These are phyloP conservation scores for Drosophila aff. DNA, from an alignment of 1,140 invertebrate genomes.

Conservation along the genomic window DNA sequence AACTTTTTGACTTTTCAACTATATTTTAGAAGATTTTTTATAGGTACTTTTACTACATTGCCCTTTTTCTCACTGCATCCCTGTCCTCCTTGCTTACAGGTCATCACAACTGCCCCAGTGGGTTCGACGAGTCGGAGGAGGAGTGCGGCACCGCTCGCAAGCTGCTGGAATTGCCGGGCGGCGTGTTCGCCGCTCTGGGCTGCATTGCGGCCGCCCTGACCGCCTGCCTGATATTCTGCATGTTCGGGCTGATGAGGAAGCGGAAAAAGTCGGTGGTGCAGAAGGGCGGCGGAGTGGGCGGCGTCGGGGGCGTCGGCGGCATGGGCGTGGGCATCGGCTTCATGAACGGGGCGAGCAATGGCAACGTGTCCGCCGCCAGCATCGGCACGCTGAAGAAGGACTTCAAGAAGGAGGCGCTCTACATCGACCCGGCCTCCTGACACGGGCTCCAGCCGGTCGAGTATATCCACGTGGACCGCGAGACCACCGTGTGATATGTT, in stretches of 20 bases:
- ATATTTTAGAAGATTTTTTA: not conserved
- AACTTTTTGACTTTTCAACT: not conserved
- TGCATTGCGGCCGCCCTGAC: slow-evolving; percentile 86
- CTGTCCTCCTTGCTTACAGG: slow-evolving; percentile 56
- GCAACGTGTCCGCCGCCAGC: slow-evolving; percentile 71
- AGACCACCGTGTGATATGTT: slow-evolving; percentile 92
- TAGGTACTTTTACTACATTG: not conserved
- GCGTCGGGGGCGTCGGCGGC: slow-evolving; percentile 69
- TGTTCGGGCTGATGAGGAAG: slow-evolving; percentile 86
- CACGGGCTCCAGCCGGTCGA: slow-evolving; percentile 94
- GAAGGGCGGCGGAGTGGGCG: slow-evolving; percentile 85
- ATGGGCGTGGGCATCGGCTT: slow-evolving; percentile 81
- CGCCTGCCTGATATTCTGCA: slow-evolving; percentile 86
- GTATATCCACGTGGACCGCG: slow-evolving; percentile 94
- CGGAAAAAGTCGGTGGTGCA: slow-evolving; percentile 86
- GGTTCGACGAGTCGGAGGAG: slow-evolving; percentile 91
- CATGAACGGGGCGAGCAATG: slow-evolving; percentile 81
- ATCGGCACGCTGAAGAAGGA: slow-evolving; percentile 84
- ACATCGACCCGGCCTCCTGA: slow-evolving; percentile 90
- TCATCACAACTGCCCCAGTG: slow-evolving; percentile 92
- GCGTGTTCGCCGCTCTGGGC: slow-evolving; percentile 86
- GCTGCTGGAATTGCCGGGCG: slow-evolving; percentile 86
- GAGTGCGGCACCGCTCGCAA: slow-evolving; percentile 88
- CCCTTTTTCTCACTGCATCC: slow-evolving; percentile 11
- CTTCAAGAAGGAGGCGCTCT: slow-evolving; percentile 86